Conservation (phyloP, 2,113 vertebrate genomes). For the Sander vitreus region DNA sequence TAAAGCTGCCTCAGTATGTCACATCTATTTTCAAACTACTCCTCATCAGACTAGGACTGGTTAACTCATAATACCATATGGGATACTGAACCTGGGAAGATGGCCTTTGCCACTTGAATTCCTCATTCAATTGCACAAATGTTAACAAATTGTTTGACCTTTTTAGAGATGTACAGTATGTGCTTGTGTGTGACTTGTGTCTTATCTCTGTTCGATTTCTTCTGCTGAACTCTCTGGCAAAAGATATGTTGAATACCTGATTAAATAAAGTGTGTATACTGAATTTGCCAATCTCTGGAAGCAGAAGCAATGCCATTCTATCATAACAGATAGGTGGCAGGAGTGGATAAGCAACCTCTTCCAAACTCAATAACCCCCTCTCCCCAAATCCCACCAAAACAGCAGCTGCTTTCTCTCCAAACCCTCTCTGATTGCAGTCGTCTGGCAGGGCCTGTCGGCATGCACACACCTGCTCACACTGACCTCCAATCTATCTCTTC, state of each 20-base stretch:
- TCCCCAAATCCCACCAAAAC: constrained; percentile 32
- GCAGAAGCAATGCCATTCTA: background rate
- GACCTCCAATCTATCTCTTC: constrained; percentile 65
- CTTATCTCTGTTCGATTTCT: background rate
- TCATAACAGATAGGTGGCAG: constrained; percentile 66
- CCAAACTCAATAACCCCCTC: constrained; percentile 11
- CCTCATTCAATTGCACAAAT: background rate
- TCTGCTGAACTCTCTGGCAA: background rate
- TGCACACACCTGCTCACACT: constrained; percentile 74
- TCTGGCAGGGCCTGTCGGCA: constrained; percentile 49
- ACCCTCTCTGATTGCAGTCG: constrained; percentile 74
- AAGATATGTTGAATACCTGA: background rate
- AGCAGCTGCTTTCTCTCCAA: constrained; percentile 72
- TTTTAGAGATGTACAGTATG: background rate
- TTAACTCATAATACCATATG: background rate
- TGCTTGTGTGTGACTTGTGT: background rate
- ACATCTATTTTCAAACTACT: background rate
- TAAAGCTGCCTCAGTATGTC: background rate
- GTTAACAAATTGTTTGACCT: background rate
- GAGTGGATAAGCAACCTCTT: constrained; percentile 41
- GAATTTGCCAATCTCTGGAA: background rate
- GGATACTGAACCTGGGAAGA: background rate
- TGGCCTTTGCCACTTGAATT: background rate
- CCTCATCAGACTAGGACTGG: background rate
- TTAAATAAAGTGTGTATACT: background rate